Conservation (phyloP, 2,113 vertebrate species). For the Eptesicus fuscus region DNA sequence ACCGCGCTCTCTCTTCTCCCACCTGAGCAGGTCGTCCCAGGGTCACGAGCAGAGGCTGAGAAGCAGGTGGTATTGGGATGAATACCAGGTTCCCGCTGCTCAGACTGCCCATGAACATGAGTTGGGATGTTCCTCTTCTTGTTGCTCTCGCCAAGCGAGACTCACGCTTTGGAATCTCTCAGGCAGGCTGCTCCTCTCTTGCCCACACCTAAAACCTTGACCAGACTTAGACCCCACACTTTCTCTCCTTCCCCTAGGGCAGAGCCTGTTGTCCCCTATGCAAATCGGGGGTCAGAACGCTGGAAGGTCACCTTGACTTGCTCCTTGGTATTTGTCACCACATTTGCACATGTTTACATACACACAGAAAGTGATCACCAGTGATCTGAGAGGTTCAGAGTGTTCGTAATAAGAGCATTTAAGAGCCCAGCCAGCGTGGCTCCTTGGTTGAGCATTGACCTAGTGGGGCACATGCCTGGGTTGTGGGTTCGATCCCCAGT, state of each 20-base stretch:
- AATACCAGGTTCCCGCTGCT: not conserved
- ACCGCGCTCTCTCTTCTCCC: rapidly evolving
- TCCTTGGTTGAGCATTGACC: too few species aligned
- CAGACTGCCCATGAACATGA: not conserved
- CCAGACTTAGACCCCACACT: not conserved
- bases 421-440: not conserved
- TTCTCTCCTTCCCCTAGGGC: not conserved
- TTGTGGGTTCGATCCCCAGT: too few species aligned
- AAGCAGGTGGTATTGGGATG: not conserved
- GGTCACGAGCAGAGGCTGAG: not conserved
- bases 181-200: not conserved
- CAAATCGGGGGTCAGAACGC: not conserved
- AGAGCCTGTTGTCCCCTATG: not conserved
- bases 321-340: not conserved
- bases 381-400: not conserved
- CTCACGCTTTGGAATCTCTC: not conserved
- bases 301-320: not conserved
- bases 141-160: not conserved
- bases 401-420: not conserved
- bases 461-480: too few species aligned
- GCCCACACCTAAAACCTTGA: not conserved
- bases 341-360: not conserved
- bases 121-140: not conserved
- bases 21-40: not conserved
- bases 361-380: not conserved